Base-by-base conservation (phyloP, 2,113 vertebrate genomes). In the Galeopterus variegatus region DNA sequence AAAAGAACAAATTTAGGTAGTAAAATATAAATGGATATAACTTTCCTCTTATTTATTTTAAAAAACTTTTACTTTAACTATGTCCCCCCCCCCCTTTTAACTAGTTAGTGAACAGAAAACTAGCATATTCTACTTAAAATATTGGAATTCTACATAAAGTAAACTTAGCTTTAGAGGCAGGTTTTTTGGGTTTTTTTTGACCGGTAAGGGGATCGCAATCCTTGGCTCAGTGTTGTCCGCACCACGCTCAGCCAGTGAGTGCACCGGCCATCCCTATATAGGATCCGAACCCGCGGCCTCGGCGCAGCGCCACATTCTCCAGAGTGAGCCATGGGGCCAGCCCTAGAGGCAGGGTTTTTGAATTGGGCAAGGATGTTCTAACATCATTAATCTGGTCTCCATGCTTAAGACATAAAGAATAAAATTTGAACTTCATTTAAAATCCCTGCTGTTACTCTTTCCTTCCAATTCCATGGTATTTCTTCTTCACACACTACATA, bases 21-120 rank as follows among this genome's bases (percentile, higher is more conserved):
- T 67, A 92, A 95, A 94, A 79, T 88, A 11, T 45, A 96, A 89
- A 24, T 77, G 41, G 21, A 93, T 41, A 88, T 58, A 81, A 50
- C 17, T 86, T 91, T 69, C 10, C 23, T 94, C 82, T 69, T 80
- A 36, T 41, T 89, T 83, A 79, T 62, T 56, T 96, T 84, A 65
- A 15, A 48, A 81, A 56, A 79, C n/a, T 48, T 45, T 81, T 80
- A 84, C 11, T 79, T 76, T 45, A 54, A 90, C 45, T 65, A n/a
- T 64, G 50, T 52, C 28, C 52, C 54, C 17, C 13, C 14, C 15
- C 4, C 26, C 33, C 13, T 41, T 41, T 41, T 60, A 85, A 73
- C 7, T 60, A 54, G 21, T 90, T 15, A 88, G 21, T 86, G 58
- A 70, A 92, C 3, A 82, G 11, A 94, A 12, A 73, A 70, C 8